Evolutionary conservation across 2,113 vertebrate species (phyloP).

Genomic region (Xenus cinereus): DNA sequence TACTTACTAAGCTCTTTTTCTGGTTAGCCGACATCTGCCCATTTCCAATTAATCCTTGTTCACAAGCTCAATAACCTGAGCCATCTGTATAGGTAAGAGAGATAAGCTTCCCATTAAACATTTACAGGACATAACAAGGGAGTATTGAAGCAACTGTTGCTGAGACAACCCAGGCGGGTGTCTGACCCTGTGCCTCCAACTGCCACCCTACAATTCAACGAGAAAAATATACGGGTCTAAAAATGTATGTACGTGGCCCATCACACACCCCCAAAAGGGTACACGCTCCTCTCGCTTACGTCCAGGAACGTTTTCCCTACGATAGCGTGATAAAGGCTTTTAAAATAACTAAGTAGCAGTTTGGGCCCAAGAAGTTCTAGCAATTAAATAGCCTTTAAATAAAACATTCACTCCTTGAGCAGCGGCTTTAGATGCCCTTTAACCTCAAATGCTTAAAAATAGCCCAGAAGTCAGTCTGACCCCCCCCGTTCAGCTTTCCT

Average conservation of each 20-base stretch:
- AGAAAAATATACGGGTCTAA: not conserved
- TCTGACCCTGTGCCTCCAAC: rapidly evolving
- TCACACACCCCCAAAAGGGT: not conserved
- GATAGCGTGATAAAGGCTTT: not conserved
- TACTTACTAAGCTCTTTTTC: slow-evolving; percentile 9
- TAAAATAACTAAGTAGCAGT: not conserved
- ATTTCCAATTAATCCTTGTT: not conserved
- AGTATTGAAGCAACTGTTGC: not conserved
- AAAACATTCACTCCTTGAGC: not conserved
- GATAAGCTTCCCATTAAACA: slow-evolving; percentile 61
- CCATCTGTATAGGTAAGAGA: slow-evolving; percentile 26
- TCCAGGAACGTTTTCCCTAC: rapidly evolving
- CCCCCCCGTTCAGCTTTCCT: not conserved
- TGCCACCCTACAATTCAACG: rapidly evolving
- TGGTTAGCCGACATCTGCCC: slow-evolving; percentile 48
- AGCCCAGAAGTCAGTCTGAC: not conserved
- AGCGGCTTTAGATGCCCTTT: not conserved
- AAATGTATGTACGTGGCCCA: not conserved
- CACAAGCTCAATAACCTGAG: slow-evolving; percentile 31
- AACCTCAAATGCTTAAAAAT: not conserved
- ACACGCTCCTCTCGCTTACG: rapidly evolving
- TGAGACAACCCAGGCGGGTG: not conserved
- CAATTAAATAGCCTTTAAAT: not conserved
- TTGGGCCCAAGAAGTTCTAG: not conserved
- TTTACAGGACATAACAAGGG: slow-evolving; percentile 4